These are phyloP conservation scores for Bothrops jararaca DNA, from an alignment of 2,113 vertebrate species.

Conservation along the genomic window DNA sequence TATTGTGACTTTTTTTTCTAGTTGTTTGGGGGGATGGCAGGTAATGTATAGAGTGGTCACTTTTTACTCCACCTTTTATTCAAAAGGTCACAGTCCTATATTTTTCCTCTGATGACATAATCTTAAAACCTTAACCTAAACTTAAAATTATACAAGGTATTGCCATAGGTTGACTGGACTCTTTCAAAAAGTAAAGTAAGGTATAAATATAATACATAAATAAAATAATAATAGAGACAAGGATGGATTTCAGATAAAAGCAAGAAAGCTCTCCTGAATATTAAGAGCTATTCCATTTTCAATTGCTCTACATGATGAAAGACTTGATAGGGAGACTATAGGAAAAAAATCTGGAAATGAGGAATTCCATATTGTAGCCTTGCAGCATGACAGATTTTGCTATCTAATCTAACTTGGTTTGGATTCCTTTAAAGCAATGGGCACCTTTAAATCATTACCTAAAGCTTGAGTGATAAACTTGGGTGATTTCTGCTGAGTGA, in stretches of 20 bases:
- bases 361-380: slow-evolving; percentile 14
- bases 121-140: not conserved
- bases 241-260: not conserved
- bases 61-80: too few relatives aligned
- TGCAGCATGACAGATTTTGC: not conserved
- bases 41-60: too few relatives aligned
- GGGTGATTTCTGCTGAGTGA: slow-evolving; percentile 64
- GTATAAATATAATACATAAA: not conserved
- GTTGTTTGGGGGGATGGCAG: too few relatives aligned
- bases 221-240: not conserved
- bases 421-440: slow-evolving; percentile 53
- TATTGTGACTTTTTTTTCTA: too few relatives aligned
- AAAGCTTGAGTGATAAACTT: slow-evolving; percentile 59
- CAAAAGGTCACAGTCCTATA: too few relatives aligned
- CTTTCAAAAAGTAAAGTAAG: not conserved
- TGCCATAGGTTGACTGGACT: not conserved
- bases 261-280: not conserved
- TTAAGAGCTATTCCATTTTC: not conserved
- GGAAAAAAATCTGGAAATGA: not conserved
- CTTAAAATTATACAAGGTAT: not conserved
- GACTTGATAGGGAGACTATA: slow-evolving; percentile 1
- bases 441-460: not conserved
- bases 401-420: slow-evolving; percentile 35
- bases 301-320: not conserved
- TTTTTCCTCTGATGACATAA: too few relatives aligned